Evolutionary conservation across 2,888 invertebrate genomes (phyloP).

Genomic region (Sarcophaga variegata): DNA sequence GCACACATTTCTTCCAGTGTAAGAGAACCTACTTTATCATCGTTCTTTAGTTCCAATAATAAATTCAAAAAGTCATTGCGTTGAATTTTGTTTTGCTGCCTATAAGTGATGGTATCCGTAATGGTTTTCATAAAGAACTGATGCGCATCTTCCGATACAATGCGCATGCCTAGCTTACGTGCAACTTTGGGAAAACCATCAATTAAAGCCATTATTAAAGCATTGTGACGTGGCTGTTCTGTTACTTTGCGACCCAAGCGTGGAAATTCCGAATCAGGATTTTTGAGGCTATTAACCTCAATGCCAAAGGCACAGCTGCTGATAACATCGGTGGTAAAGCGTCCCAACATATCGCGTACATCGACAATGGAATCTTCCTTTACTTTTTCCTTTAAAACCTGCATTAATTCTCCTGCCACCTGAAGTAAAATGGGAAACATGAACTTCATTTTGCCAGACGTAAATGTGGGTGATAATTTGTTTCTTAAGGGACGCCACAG

Average conservation of each 20-base stretch:
- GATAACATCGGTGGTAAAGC: conserved; percentile 78
- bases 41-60: conserved; percentile 80
- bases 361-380: conserved; percentile 72
- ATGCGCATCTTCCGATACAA: conserved; percentile 68
- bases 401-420: conserved; percentile 65
- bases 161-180: conserved; percentile 61
- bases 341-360: conserved; percentile 72
- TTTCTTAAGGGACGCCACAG: conserved; percentile 80
- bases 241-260: conserved; percentile 70
- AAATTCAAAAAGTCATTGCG: conserved; percentile 83
- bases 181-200: conserved; percentile 45
- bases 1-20: conserved; percentile 82
- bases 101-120: conserved; percentile 77
- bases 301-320: conserved; percentile 81
- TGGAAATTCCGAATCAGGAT: conserved; percentile 82
- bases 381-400: conserved; percentile 50
- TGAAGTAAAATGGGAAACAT: conserved; percentile 79
- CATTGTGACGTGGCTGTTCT: conserved; percentile 49
- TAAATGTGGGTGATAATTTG: conserved; percentile 77
- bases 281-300: conserved; percentile 79
- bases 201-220: conserved; percentile 2
- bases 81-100: conserved; percentile 77
- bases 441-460: conserved; percentile 77
- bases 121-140: conserved; percentile 78
- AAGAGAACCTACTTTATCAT: conserved; percentile 70